Conservation (phyloP, 2,797 vertebrate species). For the Menidia menidia region DNA sequence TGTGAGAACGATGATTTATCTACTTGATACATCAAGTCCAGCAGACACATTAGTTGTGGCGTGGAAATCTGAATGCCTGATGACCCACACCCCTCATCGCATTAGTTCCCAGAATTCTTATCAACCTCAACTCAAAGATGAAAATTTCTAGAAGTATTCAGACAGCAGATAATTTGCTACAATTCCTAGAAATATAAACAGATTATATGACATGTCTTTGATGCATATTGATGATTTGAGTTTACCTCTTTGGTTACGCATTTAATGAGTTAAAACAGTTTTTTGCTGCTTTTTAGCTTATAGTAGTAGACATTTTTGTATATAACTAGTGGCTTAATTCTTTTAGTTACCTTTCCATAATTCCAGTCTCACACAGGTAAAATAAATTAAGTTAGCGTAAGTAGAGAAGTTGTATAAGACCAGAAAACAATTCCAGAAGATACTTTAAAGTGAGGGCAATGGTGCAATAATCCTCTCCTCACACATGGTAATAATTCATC, state of each 20-base stretch:
- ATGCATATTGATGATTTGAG: no score
- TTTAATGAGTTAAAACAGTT: no score
- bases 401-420: neutral
- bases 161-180: no score
- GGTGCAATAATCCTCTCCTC: neutral
- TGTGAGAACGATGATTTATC: slow-evolving; percentile 70
- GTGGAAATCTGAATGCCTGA: slow-evolving; percentile 61
- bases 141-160: no score
- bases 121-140: slow-evolving; percentile 32
- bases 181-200: no score
- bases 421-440: no score
- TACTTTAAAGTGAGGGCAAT: neutral
- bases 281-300: no score
- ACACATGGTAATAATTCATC: neutral
- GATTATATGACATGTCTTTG: no score
- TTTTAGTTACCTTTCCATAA: neutral
- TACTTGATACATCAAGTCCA: slow-evolving; percentile 62
- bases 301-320: no score
- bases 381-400: neutral
- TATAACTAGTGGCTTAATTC: no score
- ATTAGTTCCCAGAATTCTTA: slow-evolving; percentile 31
- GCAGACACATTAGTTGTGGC: slow-evolving; percentile 61
- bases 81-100: slow-evolving; percentile 52
- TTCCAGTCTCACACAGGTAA: neutral
- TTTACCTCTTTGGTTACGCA: no score